phyloP scores from a whole-genome alignment of 2,797 vertebrate species.

The Triplophysa yarkandensis region DNA sequence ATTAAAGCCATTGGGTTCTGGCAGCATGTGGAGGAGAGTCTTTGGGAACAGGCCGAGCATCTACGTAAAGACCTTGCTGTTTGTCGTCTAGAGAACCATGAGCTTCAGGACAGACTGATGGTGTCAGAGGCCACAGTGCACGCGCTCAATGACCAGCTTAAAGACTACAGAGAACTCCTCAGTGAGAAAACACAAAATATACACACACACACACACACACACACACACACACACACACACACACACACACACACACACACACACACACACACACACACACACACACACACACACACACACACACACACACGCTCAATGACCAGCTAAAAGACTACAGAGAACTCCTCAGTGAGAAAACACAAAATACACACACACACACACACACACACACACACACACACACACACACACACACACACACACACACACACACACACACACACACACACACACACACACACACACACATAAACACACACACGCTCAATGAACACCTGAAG shows the following conservation, averaged over 20 bases:
- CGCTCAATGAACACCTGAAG: no score
- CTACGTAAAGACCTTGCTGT: conserved; percentile 76
- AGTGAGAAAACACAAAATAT: conserved; percentile 86
- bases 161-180: conserved; percentile 85
- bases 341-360: conserved; percentile 84
- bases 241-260: background rate
- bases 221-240: conserved; percentile 1
- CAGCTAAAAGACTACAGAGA: conserved; percentile 88
- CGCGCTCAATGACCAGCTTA: conserved; percentile 87
- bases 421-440: no score
- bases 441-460: no score
- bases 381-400: background rate
- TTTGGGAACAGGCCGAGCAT: conserved; percentile 68
- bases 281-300: no score
- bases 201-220: background rate
- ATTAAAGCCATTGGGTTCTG: conserved; percentile 59
- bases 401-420: conserved; percentile 11
- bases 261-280: no score
- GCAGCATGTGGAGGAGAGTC: conserved; percentile 65
- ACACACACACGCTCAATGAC: conserved; percentile 86
- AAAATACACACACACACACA: no score
- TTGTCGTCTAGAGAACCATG: conserved; percentile 80
- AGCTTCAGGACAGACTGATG: conserved; percentile 87
- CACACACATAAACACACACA: no score
- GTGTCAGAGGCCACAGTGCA: conserved; percentile 88